Evolutionary conservation across 2,888 invertebrate genomes (phyloP).

Genomic region (Cybosia mesomella): DNA sequence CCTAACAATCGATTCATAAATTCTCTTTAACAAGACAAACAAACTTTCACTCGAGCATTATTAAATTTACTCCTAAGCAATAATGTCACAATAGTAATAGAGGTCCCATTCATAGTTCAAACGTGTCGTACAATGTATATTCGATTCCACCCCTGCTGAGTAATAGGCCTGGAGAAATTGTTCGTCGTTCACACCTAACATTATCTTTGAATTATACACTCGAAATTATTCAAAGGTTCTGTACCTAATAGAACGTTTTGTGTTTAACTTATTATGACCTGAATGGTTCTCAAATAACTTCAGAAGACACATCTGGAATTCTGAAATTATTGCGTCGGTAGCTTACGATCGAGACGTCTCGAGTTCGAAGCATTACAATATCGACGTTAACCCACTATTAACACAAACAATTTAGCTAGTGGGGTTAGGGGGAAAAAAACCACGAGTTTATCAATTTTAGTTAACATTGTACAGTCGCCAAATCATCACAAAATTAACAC

Average conservation of each 20-base stretch:
- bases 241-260: conserved; percentile 1
- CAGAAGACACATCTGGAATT: neutral
- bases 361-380: too few relatives aligned
- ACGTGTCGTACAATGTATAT: conserved; percentile 10
- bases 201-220: conserved; percentile 33
- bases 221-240: conserved; percentile 19
- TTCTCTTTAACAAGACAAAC: conserved; percentile 9
- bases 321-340: too few relatives aligned
- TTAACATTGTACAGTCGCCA: too few relatives aligned
- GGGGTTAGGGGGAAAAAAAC: too few relatives aligned
- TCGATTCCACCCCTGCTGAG: conserved; percentile 22
- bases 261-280: neutral
- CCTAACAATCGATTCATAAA: conserved; percentile 2
- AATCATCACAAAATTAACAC: neutral
- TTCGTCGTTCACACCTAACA: conserved; percentile 27
- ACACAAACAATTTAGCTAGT: too few relatives aligned
- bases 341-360: too few relatives aligned
- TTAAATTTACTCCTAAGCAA: conserved; percentile 9
- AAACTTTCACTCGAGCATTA: conserved; percentile 4
- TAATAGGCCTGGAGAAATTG: conserved; percentile 15
- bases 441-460: too few relatives aligned
- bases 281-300: neutral
- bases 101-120: conserved; percentile 4
- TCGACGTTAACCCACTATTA: too few relatives aligned
- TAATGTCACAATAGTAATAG: conserved; percentile 8